Evolutionary conservation across 2,113 vertebrate genomes (phyloP).

Genomic region (Gopherus evgoodei): DNA sequence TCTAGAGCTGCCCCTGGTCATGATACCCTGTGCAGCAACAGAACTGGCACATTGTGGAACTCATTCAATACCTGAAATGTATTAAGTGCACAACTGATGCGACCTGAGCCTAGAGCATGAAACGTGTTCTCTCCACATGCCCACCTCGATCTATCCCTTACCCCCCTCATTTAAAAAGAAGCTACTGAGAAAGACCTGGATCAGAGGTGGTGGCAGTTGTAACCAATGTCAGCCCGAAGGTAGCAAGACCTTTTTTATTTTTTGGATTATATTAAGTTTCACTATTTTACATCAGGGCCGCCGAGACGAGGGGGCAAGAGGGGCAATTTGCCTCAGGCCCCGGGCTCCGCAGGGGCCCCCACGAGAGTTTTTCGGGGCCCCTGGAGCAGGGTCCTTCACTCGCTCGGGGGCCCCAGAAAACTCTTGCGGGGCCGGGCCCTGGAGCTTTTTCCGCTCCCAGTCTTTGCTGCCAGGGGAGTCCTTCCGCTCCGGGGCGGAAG

Average conservation of each 20-base stretch:
- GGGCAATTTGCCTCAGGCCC: no score
- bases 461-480: no score
- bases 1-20: neutral
- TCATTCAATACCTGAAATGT: neutral
- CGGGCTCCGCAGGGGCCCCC: no score
- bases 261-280: neutral
- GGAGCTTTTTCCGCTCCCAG: no score
- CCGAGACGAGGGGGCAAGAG: no score
- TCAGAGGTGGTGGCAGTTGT: neutral
- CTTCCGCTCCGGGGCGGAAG: no score
- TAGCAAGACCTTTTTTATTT: neutral
- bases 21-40: neutral
- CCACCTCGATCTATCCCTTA: neutral
- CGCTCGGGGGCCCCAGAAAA: no score
- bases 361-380: no score
- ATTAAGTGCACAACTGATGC: neutral
- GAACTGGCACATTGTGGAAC: neutral
- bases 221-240: neutral
- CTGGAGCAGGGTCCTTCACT: no score
- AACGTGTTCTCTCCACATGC: neutral
- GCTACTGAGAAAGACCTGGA: neutral
- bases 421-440: no score
- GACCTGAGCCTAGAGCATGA: neutral
- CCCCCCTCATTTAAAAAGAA: neutral
- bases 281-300: neutral